These are phyloP conservation scores for Pachycephus smyrnensis DNA, from an alignment of 2,888 invertebrate species.

Conservation along the genomic window DNA sequence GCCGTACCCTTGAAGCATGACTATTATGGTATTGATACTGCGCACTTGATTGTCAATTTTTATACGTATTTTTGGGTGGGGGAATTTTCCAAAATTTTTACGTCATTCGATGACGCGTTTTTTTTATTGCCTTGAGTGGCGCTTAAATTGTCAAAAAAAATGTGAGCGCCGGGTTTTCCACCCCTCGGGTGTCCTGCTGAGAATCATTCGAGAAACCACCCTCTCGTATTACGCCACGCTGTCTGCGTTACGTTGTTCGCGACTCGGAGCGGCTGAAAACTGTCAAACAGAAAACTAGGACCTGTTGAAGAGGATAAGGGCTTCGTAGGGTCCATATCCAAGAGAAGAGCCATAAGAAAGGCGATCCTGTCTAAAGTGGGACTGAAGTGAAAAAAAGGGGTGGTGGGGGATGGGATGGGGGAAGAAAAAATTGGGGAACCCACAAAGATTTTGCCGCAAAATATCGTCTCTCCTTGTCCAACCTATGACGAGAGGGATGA, in stretches of 20 bases:
- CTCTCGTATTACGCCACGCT: constrained; percentile 54
- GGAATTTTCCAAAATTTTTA: constrained; percentile 4
- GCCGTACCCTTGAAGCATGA: not conserved
- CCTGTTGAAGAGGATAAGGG: not conserved
- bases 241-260: constrained; percentile 57
- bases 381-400: not conserved
- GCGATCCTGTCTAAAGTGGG: not conserved
- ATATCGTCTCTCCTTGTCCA: not conserved
- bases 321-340: not conserved
- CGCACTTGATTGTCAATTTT: constrained; percentile 8
- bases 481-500: not conserved
- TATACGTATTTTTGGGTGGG: not conserved
- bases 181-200: constrained; percentile 19
- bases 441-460: not conserved
- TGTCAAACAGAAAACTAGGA: constrained; percentile 2
- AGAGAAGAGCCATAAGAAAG: not conserved
- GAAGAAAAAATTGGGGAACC: not conserved
- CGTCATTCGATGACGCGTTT: not conserved
- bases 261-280: constrained; percentile 37
- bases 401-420: not conserved
- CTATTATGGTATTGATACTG: not conserved
- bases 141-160: constrained; percentile 32
- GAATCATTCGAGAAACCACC: constrained; percentile 28
- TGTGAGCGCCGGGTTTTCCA: constrained; percentile 12
- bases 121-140: constrained; percentile 25